Conservation (phyloP, 2,797 vertebrate genomes). For the Smutsia gigantea region DNA sequence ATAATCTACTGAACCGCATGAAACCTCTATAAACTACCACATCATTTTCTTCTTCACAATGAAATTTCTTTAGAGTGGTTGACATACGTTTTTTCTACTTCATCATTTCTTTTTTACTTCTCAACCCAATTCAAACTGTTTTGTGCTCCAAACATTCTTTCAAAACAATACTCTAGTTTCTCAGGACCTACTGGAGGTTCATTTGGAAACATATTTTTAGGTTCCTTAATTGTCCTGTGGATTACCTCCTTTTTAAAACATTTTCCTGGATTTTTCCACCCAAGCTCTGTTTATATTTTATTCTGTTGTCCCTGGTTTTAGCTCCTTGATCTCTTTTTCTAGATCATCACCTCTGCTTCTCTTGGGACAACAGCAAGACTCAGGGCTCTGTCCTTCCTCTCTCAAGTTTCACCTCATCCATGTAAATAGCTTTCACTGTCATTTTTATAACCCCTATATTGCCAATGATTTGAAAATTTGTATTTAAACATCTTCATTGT, state of each 20-base stretch:
- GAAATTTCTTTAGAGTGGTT: neutral
- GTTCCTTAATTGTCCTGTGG: neutral
- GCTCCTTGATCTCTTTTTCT: neutral
- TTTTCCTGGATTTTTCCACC: neutral
- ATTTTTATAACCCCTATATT: no score
- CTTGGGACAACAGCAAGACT: neutral
- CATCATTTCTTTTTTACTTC: neutral
- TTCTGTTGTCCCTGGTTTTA: neutral
- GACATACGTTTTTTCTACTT: neutral
- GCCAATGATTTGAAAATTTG: neutral
- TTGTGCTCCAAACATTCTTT: neutral
- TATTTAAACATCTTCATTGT: neutral
- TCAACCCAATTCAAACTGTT: neutral
- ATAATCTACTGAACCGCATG: neutral
- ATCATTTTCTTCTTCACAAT: neutral
- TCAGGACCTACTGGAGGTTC: neutral
- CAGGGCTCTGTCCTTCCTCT: neutral
- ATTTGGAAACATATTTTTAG: neutral
- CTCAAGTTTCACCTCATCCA: neutral
- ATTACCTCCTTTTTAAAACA: neutral
- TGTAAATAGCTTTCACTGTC: neutral
- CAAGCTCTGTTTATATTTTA: neutral
- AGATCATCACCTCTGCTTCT: neutral
- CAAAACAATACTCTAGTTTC: neutral
- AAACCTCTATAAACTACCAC: neutral